Percentiles rank a stretch among this genome's conserved stretches.
These are phyloP conservation scores for Lycia hirtaria DNA, from an alignment of 2,888 invertebrate genomes.

Conservation along the genomic window DNA sequence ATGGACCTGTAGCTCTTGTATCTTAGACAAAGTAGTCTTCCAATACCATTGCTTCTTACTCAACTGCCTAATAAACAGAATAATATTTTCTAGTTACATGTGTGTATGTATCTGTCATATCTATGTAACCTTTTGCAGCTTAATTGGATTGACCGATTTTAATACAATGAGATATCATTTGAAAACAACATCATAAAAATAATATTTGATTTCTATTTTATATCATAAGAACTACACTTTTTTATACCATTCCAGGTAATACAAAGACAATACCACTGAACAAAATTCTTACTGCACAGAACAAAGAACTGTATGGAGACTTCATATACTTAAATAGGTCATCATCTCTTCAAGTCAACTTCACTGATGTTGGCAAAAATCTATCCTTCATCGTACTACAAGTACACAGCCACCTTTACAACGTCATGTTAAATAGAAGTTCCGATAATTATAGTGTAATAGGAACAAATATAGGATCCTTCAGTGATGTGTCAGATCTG, in stretches of 20 bases:
- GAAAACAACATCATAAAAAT: no score
- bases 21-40: no score
- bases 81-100: no score
- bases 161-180: no score
- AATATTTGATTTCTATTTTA: no score
- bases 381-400: slow-evolving; percentile 87
- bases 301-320: slow-evolving; percentile 65
- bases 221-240: background rate
- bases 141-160: no score
- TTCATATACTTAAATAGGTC: slow-evolving; percentile 55
- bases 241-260: slow-evolving; percentile 56
- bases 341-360: slow-evolving; percentile 63
- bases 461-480: slow-evolving; percentile 88
- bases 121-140: no score
- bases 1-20: no score
- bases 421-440: slow-evolving; percentile 83
- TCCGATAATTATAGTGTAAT: slow-evolving; percentile 64
- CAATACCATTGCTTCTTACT: no score
- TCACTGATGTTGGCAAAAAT: slow-evolving; percentile 71
- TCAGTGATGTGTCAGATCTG: slow-evolving; percentile 54
- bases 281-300: slow-evolving; percentile 50
- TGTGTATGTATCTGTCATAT: no score
- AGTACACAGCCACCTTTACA: slow-evolving; percentile 86
- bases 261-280: slow-evolving; percentile 63
- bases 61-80: no score